These are phyloP conservation scores for Calidris pygmaea DNA, from an alignment of 2,113 vertebrate genomes.

Conservation along the genomic window DNA sequence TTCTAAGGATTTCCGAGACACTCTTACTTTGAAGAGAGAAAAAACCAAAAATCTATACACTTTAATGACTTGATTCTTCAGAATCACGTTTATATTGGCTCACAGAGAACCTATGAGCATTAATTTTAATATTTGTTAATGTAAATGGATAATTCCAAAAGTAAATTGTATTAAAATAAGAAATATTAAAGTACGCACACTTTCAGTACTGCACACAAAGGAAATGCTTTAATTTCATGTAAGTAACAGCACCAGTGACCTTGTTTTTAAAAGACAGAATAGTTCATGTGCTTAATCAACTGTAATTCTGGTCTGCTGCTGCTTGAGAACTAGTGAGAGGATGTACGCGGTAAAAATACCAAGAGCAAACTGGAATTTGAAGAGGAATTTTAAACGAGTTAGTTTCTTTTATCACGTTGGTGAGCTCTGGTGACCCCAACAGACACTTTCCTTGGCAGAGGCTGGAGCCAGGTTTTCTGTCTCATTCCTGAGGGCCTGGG, in stretches of 20 bases:
- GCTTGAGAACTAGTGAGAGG: neutral
- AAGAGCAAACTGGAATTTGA: neutral
- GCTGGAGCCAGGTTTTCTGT: neutral
- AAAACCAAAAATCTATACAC: neutral
- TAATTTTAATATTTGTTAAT: neutral
- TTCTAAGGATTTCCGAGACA: neutral
- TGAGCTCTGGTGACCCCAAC: neutral
- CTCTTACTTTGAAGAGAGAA: neutral
- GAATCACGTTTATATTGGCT: neutral
- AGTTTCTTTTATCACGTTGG: rapidly evolving
- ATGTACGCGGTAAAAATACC: neutral
- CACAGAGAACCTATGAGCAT: neutral
- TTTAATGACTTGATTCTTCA: neutral
- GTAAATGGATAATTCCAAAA: neutral
- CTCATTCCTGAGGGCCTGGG: rapidly evolving
- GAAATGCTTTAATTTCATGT: neutral
- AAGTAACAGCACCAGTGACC: neutral
- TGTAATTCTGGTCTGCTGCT: neutral
- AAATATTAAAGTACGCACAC: neutral
- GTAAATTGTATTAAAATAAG: neutral
- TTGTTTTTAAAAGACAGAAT: neutral
- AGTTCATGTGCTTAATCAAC: neutral
- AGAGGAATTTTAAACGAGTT: neutral
- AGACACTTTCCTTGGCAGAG: rapidly evolving
- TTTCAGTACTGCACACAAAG: neutral